Evolutionary conservation across 1,140 invertebrate genomes (phyloP), one percentile per base, ranked within the genome.

Genomic region (Pectinophora gossypiella): DNA sequence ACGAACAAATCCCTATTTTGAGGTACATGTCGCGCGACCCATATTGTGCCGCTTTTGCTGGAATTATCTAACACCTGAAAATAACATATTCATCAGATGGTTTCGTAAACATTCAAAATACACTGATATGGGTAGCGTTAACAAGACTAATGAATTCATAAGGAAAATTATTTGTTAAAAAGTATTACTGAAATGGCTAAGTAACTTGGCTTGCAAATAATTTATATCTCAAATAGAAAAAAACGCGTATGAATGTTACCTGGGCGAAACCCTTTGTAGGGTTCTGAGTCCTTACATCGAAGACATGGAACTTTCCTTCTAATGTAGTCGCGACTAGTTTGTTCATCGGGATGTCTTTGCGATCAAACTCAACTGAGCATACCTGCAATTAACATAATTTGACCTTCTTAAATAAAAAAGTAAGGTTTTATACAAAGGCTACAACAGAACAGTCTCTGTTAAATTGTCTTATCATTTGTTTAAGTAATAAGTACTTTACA

Each of bases 1-100:
- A 95, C 91, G 76, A 98, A 98, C n/a, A 99, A 81, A 76, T 99
- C 97, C 47, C 97, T 90, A 81, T 98, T 98, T 87, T 99, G 97
- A 0, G 97, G 97, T 42, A 98, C 84, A 89, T 98, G 97, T 42
- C 91, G 91, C 1, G 91, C 94, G 21, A 91, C 82, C 97, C 97
- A 98, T 35, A 99, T 90, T 18, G 87, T 89, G 3, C 83, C 85
- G 51, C 79, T 87, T 57, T 87, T 83, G 0, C 68, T 49, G 1
- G 74, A 64, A 54, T 73, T 84, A 49, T 88, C 76, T 6, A 88
- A 55, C 3, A 88, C 83, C 87, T 88, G 42, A n/a, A 64, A 71
- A 20, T 15, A 19, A 19, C 3, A 53, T 2, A n/a, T n/a, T n/a
- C n/a, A n/a, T n/a, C n/a, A n/a, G n/a, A n/a, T n/a, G n/a, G n/a